Conservation (phyloP, 1,140 invertebrate species). For the Brachionus rotundiformis region DNA sequence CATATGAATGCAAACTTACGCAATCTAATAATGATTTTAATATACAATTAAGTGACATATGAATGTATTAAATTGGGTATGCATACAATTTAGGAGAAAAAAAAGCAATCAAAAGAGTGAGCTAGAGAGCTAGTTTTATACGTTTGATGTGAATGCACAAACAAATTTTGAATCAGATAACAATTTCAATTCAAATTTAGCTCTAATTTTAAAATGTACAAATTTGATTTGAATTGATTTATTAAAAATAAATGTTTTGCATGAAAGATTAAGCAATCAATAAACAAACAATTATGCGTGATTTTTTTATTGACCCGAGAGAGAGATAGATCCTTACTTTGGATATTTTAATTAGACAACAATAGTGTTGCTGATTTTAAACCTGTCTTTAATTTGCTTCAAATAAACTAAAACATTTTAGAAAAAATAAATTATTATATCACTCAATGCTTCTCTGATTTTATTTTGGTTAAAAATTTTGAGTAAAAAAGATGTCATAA, state of each 20-base stretch:
- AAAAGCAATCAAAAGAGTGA: not conserved
- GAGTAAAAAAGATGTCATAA: too few relatives aligned
- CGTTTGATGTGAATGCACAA: not conserved
- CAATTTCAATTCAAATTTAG: conserved; percentile 10
- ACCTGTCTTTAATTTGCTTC: not conserved
- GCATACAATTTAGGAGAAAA: conserved; percentile 9
- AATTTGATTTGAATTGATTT: conserved; percentile 16
- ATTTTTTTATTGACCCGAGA: not conserved
- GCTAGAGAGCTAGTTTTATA: not conserved
- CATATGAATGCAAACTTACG: conserved; percentile 17
- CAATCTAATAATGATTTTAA: conserved; percentile 24
- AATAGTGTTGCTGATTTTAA: not conserved
- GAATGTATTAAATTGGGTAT: conserved; percentile 33
- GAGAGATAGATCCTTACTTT: not conserved
- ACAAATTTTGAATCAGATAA: conserved; percentile 20
- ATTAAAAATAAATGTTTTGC: not conserved
- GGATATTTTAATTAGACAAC: not conserved
- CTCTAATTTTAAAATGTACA: conserved; percentile 9
- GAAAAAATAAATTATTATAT: too few relatives aligned
- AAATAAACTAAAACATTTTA: too few relatives aligned
- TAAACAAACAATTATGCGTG: not conserved
- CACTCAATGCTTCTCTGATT: too few relatives aligned
- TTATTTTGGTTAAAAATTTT: too few relatives aligned
- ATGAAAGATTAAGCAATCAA: not conserved
- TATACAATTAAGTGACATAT: conserved; percentile 35